Evolutionary conservation across 1,140 invertebrate species (phyloP).

Genomic region (Drosophila paulistorum): DNA sequence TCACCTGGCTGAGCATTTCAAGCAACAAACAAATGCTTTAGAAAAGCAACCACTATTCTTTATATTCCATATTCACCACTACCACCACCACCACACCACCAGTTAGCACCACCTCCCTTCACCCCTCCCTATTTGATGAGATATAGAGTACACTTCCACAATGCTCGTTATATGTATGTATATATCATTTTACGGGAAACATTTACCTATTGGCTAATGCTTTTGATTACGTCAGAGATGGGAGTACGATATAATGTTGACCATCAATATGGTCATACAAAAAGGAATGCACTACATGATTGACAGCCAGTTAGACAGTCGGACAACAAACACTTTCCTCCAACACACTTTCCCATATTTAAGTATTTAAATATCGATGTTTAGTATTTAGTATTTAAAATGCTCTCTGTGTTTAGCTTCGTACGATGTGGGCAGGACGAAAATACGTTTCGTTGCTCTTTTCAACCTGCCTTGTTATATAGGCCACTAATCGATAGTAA

Average conservation of each 20-base stretch:
- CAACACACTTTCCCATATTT: not conserved
- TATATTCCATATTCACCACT: constrained; percentile 37
- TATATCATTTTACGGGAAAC: constrained; percentile 3
- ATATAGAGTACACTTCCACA: constrained; percentile 1
- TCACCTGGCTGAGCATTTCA: constrained; percentile 73
- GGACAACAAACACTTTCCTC: constrained; percentile 6
- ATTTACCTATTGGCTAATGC: constrained; percentile 1
- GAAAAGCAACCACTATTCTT: constrained; percentile 67
- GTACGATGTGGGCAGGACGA: not conserved
- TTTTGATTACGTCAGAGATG: not conserved
- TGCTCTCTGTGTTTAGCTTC: too few species aligned
- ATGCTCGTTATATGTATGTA: not conserved
- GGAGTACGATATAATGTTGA: not conserved
- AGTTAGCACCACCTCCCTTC: not conserved
- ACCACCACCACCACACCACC: not conserved
- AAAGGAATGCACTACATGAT: not conserved
- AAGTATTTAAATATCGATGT: not conserved
- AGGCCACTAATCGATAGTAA: not conserved
- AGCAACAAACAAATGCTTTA: constrained; percentile 54
- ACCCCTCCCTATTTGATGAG: not conserved
- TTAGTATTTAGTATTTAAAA: too few species aligned
- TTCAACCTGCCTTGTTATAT: not conserved
- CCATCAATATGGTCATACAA: not conserved
- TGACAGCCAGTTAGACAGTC: constrained; percentile 5
- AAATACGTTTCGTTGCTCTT: not conserved